phyloP scores from a whole-genome alignment of 2,888 invertebrate genomes.

The Fragum sueziense region DNA sequence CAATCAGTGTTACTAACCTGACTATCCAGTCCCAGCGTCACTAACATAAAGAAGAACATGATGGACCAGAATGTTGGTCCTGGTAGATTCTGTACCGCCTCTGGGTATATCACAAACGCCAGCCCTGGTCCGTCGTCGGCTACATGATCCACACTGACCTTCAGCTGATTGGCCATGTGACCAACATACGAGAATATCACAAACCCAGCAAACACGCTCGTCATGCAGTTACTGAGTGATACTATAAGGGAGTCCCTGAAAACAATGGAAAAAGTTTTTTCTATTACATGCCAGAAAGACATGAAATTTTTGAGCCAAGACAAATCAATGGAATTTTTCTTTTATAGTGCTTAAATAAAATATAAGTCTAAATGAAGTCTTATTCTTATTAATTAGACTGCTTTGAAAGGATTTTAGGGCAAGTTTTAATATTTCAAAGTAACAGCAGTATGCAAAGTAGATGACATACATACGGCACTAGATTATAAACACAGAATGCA shows the following conservation, averaged over 20 bases:
- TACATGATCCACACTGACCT: conserved; percentile 73
- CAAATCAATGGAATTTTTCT: too few relatives aligned
- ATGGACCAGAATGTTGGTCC: conserved; percentile 73
- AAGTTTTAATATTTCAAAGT: too few relatives aligned
- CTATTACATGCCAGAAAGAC: too few relatives aligned
- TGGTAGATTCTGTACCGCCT: conserved; percentile 72
- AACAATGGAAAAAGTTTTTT: too few relatives aligned
- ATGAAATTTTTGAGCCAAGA: too few relatives aligned
- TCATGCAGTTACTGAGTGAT: conserved; percentile 74
- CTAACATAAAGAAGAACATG: conserved; percentile 76
- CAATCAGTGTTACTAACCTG: conserved; percentile 61
- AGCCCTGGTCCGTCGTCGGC: conserved; percentile 73
- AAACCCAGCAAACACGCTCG: conserved; percentile 80
- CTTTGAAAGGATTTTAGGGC: too few relatives aligned
- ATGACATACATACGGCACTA: too few relatives aligned
- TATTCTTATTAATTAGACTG: too few relatives aligned
- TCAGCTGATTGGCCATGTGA: conserved; percentile 76
- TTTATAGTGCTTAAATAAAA: too few relatives aligned
- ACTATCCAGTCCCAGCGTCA: conserved; percentile 75
- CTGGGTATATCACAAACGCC: conserved; percentile 76
- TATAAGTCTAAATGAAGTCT: too few relatives aligned
- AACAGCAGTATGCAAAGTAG: too few relatives aligned
- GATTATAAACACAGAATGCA: too few relatives aligned
- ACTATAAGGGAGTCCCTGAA: conserved; percentile 78
- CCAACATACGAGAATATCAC: conserved; percentile 81